Evolutionary conservation across 2,113 vertebrate species (phyloP).

Genomic region (Melanerpes formicivorus): DNA sequence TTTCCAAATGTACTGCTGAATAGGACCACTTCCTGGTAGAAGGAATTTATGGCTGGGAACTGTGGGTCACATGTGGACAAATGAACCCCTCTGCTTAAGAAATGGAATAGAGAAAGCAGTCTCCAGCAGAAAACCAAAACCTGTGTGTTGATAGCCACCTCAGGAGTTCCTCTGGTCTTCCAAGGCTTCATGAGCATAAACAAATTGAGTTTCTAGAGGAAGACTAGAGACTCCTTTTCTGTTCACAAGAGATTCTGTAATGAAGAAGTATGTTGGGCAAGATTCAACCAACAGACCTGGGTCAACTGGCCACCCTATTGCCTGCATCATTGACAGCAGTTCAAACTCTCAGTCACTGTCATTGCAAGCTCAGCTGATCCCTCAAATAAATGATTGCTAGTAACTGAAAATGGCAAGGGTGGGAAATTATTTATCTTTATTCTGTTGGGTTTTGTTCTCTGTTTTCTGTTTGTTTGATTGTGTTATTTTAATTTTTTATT

Average conservation of each 20-base stretch:
- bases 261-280: background rate
- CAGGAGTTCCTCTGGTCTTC: background rate
- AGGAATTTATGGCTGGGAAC: background rate
- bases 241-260: background rate
- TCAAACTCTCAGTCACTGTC: background rate
- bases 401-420: background rate
- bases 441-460: too few relatives aligned
- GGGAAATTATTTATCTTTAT: background rate
- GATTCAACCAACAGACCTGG: background rate
- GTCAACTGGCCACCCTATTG: background rate
- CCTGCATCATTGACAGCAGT: background rate
- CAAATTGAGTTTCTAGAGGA: background rate
- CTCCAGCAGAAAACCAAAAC: background rate
- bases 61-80: accelerated
- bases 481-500: too few relatives aligned
- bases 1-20: background rate
- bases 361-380: background rate
- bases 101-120: background rate
- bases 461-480: background rate
- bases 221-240: background rate
- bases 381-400: background rate
- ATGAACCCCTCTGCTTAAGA: background rate
- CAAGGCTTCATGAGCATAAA: background rate
- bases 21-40: background rate
- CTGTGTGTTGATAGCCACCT: background rate